Evolutionary conservation across 2,888 invertebrate species (phyloP).

Genomic region (Drosophila quinaria): DNA sequence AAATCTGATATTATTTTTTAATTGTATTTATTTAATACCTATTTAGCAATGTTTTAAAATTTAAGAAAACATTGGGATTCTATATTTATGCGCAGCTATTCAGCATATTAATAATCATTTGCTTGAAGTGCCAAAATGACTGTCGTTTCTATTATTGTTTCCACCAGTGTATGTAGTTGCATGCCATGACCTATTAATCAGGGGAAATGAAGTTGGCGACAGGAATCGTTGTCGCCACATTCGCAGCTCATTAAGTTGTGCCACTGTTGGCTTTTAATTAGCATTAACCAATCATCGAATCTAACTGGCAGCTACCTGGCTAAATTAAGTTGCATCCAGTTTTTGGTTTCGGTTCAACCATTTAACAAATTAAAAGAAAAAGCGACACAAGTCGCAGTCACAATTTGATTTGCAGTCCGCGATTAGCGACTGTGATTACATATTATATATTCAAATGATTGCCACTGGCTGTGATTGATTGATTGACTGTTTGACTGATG

Average conservation of each 20-base stretch:
- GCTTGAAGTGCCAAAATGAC: too few species aligned
- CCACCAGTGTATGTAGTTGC: not conserved
- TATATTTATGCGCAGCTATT: too few species aligned
- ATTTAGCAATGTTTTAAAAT: too few species aligned
- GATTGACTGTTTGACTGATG: constrained; percentile 43
- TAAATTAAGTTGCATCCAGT: constrained; percentile 14
- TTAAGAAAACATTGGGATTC: too few species aligned
- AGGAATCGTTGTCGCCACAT: constrained; percentile 43
- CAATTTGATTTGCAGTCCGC: constrained; percentile 70
- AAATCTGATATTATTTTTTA: too few species aligned
- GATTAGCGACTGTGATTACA: constrained; percentile 71
- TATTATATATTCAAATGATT: constrained; percentile 74
- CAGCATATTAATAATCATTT: too few species aligned
- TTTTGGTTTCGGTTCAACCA: constrained; percentile 24
- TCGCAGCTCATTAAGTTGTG: constrained; percentile 52
- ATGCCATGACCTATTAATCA: constrained; percentile 49
- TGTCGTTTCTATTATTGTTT: too few species aligned
- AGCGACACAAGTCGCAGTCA: constrained; percentile 52
- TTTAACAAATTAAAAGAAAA: constrained; percentile 52
- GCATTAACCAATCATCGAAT: constrained; percentile 47
- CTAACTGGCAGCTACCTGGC: not conserved
- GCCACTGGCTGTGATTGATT: constrained; percentile 67
- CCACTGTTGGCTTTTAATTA: constrained; percentile 57
- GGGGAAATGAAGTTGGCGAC: constrained; percentile 40
- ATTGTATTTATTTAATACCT: too few species aligned